phyloP scores from a whole-genome alignment of 2,888 invertebrate species.

The Elmis aenea region DNA sequence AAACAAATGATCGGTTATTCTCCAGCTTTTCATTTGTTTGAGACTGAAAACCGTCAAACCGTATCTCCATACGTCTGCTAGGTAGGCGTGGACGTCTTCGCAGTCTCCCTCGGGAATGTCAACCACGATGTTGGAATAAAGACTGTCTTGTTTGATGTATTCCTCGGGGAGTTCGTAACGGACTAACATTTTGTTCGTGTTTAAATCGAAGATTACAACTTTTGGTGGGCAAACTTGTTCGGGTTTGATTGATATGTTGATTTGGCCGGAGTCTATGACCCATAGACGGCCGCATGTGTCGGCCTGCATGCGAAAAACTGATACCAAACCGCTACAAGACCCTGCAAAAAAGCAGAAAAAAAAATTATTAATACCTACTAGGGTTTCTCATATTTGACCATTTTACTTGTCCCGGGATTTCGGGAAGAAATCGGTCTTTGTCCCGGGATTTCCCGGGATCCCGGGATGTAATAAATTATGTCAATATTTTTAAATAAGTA shows the following conservation, averaged over 20 bases:
- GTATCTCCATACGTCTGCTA: slow-evolving; percentile 67
- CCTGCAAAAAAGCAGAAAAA: slow-evolving; percentile 37
- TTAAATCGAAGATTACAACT: slow-evolving; percentile 66
- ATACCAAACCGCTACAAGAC: slow-evolving; percentile 65
- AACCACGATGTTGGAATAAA: slow-evolving; percentile 63
- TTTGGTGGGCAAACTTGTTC: slow-evolving; percentile 70
- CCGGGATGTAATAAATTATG: too few relatives aligned
- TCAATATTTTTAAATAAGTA: too few relatives aligned
- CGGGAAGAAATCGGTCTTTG: too few relatives aligned
- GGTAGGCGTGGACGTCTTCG: slow-evolving; percentile 60
- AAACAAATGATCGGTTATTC: slow-evolving; percentile 65
- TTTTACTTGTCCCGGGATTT: too few relatives aligned
- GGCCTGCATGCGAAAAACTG: slow-evolving; percentile 69
- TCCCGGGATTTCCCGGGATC: too few relatives aligned
- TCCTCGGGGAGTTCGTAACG: slow-evolving; percentile 61
- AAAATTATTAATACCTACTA: too few relatives aligned
- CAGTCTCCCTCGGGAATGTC: slow-evolving; percentile 58
- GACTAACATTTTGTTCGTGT: slow-evolving; percentile 57
- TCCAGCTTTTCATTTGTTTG: slow-evolving; percentile 56
- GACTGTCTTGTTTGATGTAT: slow-evolving; percentile 61
- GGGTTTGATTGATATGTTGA: slow-evolving; percentile 62
- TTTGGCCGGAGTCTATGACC: slow-evolving; percentile 76
- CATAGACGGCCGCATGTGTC: slow-evolving; percentile 74
- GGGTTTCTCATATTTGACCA: too few relatives aligned
- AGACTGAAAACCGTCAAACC: slow-evolving; percentile 46